These are phyloP conservation scores for Ephialtes manifestator DNA, from an alignment of 2,888 invertebrate species.

Conservation along the genomic window DNA sequence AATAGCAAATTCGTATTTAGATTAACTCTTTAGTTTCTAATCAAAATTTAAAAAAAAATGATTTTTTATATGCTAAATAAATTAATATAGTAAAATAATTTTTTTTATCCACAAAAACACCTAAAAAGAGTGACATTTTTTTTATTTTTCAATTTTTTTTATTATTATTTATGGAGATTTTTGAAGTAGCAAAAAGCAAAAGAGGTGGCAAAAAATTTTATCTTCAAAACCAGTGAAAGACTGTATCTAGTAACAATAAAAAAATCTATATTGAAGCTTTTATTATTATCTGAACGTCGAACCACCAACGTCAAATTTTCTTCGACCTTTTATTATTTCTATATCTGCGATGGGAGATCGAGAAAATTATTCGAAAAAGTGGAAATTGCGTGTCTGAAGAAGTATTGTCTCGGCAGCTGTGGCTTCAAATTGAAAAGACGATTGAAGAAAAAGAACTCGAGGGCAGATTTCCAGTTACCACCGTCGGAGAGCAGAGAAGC, in stretches of 20 bases:
- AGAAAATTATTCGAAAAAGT: constrained; percentile 28
- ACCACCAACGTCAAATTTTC: not conserved
- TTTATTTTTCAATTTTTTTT: too few species aligned
- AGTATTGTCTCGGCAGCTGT: constrained; percentile 45
- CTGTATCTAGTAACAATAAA: not conserved
- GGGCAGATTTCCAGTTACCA: constrained; percentile 29
- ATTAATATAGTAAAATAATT: too few species aligned
- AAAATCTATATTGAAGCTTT: not conserved
- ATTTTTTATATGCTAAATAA: too few species aligned
- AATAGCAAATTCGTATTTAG: too few species aligned
- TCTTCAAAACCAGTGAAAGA: too few species aligned
- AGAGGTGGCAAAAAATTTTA: too few species aligned
- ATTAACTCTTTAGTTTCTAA: too few species aligned
- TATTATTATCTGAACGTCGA: not conserved
- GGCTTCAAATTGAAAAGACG: constrained; percentile 35
- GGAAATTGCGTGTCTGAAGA: constrained; percentile 20
- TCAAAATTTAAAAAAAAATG: too few species aligned
- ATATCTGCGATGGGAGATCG: not conserved
- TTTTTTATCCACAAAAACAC: too few species aligned
- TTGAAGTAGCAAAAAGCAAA: too few species aligned
- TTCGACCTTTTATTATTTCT: not conserved
- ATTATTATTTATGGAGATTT: too few species aligned
- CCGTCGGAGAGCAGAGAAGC: constrained; percentile 22
- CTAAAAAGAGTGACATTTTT: too few species aligned
- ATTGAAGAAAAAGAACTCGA: constrained; percentile 21